phyloP scores from a whole-genome alignment of 2,797 vertebrate genomes.

The Parambassis ranga region DNA sequence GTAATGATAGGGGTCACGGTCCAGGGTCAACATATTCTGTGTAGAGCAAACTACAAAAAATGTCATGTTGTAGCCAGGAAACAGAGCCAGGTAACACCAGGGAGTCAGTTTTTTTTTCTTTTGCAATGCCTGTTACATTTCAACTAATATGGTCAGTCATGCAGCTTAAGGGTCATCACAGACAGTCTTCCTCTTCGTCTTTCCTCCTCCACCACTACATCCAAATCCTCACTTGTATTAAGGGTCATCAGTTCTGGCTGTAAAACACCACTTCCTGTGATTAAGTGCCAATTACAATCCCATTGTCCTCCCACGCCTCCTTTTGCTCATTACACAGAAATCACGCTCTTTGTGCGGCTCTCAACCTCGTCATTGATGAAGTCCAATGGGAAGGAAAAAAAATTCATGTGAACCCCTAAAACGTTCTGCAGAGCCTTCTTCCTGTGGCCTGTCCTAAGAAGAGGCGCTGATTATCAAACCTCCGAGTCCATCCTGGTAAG shows the following conservation, averaged over 20 bases:
- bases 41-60: slow-evolving; percentile 29
- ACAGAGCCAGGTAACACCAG: slow-evolving; percentile 14
- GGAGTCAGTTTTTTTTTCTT: too few species aligned
- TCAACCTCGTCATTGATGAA: slow-evolving; percentile 1
- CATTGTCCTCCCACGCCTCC: slow-evolving; percentile 28
- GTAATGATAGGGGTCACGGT: slow-evolving; percentile 37
- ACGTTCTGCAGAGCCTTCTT: too few species aligned
- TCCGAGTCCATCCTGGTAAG: too few species aligned
- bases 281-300: slow-evolving; percentile 68
- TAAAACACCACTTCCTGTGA: slow-evolving; percentile 65
- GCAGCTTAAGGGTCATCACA: neutral
- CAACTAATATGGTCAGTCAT: neutral
- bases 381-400: neutral
- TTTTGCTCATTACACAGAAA: slow-evolving; percentile 40
- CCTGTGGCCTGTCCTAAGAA: too few species aligned
- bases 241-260: slow-evolving; percentile 46
- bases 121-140: too few species aligned
- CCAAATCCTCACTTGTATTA: slow-evolving; percentile 27
- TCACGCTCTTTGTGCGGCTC: slow-evolving; percentile 9
- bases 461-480: too few species aligned
- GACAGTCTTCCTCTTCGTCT: neutral
- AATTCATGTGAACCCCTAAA: neutral
- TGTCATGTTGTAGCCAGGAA: slow-evolving; percentile 17
- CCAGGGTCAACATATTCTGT: slow-evolving; percentile 30
- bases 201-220: neutral